Base-by-base conservation (phyloP, 2,888 invertebrate genomes). In the Baronia brevicornis region DNA sequence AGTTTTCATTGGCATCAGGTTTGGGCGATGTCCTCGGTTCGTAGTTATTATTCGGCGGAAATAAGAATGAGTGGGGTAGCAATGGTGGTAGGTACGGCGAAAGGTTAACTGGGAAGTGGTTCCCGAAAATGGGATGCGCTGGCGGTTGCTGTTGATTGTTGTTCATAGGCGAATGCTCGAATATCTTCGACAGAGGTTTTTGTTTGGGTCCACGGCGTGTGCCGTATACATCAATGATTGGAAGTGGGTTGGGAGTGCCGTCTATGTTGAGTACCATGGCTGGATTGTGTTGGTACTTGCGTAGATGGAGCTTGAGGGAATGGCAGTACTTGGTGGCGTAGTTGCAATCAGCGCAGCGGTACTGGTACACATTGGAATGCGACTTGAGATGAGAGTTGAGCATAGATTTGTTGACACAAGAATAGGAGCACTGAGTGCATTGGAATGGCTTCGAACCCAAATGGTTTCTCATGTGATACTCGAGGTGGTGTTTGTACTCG, bases 361-460 rank as follows among this genome's bases (percentile, higher is more conserved):
- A 98, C 61, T 96, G 96, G 60, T 97, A 97, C 1, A 97, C 86
- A 45, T 91, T 92, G 0, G 94, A 94, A 72, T 99, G 99, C 0
- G 96, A 96, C 65, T 99, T 99, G 61, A 97, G 88, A 66, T 99
- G 99, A 0, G 97, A 97, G 74, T 97, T 98, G 33, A 99, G 86
- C 99, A 99, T 99, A 0, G 98, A 98, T 68, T 97, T 97, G 80
- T 97, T 98, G n/a, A 97, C 97, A 64, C 97, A 98, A 0, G 91
- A 88, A 59, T 96, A 96, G 8, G 88, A 86, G 67, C 98, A 98
- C 60, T 95, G 91, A 41, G 88, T 88, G 71, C 98, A 98, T 65
- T 94, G 93, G 85, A 94, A 98, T 1, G 98, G 98, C 64, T 99
- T 99, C 1, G 93, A 92, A 19, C 97, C 96, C 53, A 91, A 88